These are phyloP conservation scores for Megaleporinus macrocephalus DNA, from an alignment of 2,113 vertebrate species.

Conservation along the genomic window DNA sequence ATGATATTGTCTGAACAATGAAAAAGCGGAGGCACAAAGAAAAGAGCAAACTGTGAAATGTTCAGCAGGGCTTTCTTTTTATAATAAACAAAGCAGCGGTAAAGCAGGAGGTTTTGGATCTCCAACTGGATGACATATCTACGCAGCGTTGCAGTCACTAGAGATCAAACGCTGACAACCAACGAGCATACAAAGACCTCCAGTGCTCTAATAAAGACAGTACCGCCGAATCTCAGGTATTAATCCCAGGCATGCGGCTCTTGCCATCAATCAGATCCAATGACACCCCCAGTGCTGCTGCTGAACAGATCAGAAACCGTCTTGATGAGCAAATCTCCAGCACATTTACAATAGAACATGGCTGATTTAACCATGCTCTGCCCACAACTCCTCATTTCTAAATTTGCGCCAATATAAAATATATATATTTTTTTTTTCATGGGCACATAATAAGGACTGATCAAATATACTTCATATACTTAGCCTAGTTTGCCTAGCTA, in stretches of 20 bases:
- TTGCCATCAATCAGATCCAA: slow-evolving; percentile 29
- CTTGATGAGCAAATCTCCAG: neutral
- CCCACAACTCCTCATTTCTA: too few species aligned
- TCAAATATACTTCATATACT: too few species aligned
- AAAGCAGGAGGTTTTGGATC: slow-evolving; percentile 17
- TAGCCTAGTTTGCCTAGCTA: too few species aligned
- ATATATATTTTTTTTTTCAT: too few species aligned
- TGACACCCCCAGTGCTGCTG: neutral
- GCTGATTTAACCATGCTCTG: neutral
- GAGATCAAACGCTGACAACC: slow-evolving; percentile 45
- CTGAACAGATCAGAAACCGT: neutral
- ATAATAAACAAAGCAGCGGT: neutral
- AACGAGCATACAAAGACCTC: slow-evolving; percentile 25
- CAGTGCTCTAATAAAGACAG: slow-evolving; percentile 42
- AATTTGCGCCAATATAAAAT: too few species aligned
- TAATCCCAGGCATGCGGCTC: slow-evolving; percentile 35
- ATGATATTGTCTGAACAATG: slow-evolving; percentile 19
- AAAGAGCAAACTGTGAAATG: slow-evolving; percentile 24
- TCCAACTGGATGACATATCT: slow-evolving; percentile 22
- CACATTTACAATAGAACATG: neutral
- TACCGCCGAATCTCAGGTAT: slow-evolving; percentile 30
- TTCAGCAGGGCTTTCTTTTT: neutral
- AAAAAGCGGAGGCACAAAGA: slow-evolving; percentile 3
- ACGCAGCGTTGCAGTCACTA: slow-evolving; percentile 31
- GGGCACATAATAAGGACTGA: too few species aligned